These are phyloP conservation scores for Drosophila ohnishii DNA, from an alignment of 1,140 invertebrate species.

Conservation along the genomic window DNA sequence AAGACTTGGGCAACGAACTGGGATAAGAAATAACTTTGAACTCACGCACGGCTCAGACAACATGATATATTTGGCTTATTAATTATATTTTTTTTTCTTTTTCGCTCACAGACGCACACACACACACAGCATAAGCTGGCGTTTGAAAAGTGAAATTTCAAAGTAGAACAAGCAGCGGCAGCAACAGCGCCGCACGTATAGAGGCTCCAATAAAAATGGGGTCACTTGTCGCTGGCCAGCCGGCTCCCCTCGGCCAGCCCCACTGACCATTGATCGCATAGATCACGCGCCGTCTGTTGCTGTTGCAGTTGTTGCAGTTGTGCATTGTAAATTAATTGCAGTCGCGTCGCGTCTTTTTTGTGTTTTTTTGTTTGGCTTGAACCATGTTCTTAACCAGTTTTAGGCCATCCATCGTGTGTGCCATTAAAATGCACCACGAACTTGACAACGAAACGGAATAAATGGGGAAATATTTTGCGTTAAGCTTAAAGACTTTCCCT, in stretches of 20 bases:
- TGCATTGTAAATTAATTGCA: conserved; percentile 77
- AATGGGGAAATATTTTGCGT: conserved; percentile 36
- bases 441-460: conserved; percentile 58
- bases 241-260: conserved; percentile 4
- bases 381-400: conserved; percentile 64
- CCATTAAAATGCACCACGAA: conserved; percentile 76
- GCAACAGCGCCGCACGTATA: conserved; percentile 54
- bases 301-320: conserved; percentile 42
- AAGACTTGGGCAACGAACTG: conserved; percentile 67
- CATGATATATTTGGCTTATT: conserved; percentile 65
- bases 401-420: conserved; percentile 64
- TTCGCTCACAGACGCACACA: conserved; percentile 26
- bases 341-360: conserved; percentile 61
- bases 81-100: conserved; percentile 57
- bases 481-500: conserved; percentile 44
- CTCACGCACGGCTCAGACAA: conserved; percentile 34
- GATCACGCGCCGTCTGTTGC: conserved; percentile 61
- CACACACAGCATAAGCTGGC: conserved; percentile 22
- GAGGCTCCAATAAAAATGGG: conserved; percentile 76
- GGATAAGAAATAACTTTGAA: conserved; percentile 34
- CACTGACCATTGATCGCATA: conserved; percentile 53
- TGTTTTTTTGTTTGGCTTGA: conserved; percentile 31
- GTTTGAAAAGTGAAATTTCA: conserved; percentile 79
- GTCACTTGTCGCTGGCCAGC: conserved; percentile 73
- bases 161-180: conserved; percentile 68